Base-by-base conservation (phyloP, 2,113 vertebrate species). In the Embiotoca jacksoni region DNA sequence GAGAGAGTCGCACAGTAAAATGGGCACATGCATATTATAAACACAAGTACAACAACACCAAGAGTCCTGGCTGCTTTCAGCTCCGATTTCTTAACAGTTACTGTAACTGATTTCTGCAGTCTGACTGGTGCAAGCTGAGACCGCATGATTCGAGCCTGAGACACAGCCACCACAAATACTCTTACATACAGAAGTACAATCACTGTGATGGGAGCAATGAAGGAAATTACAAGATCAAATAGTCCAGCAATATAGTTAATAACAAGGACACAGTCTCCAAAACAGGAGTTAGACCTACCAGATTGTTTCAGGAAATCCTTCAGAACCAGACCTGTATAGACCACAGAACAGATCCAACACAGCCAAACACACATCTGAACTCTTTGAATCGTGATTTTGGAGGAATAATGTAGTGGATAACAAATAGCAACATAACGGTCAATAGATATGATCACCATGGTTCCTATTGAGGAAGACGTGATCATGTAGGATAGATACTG, bases 401-500 rank as follows among this genome's bases (percentile, higher is more conserved):
- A 52, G 32, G 57, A 0, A 11, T 86, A 86, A 16, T 9, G 52
- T 6, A 80, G 33, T 3, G 84, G 82, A 5, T 85, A 14, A 54
- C 86, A 82, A 36, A 88, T 76, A 0, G 86, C 82, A 3, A 80
- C 5, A 11, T 86, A 80, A 7, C 84, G 76, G 31, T 87, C 71
- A 15, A 75, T 4, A 0, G 79, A 79, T 47, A 85, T 78, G 16
- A 81, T 68, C 11, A 81, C 62, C 73, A 85, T 63, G 53, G 39
- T 77, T 49, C 69, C 79, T 7, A 77, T 7, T 0, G 83, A 69
- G 1, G 53, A 32, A 14, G 8, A 16, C 2, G 41, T 11, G 0
- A 58, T 16, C 5, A 55, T 1, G n/a, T 59, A 76, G 15, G 33
- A 1, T 7, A 69, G 2, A 14, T 41, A 54, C n/a, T n/a, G n/a